Base-by-base conservation (phyloP, 2,113 vertebrate genomes). In the cat (Felis catus) region DNA sequence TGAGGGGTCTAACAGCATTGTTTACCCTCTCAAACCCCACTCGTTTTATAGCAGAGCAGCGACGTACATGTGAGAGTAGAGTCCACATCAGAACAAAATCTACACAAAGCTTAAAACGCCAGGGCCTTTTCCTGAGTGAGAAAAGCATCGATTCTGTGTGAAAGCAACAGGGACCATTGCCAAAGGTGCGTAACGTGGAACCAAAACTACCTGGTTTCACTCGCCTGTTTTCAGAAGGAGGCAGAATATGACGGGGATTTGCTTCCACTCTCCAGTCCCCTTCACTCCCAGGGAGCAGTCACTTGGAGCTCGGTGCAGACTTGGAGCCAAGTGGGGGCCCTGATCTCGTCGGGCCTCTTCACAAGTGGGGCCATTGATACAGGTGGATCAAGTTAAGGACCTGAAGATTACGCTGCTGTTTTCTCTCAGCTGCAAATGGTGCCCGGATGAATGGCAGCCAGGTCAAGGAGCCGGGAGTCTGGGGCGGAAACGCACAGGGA, bases 401-500 rank as follows among this genome's bases (percentile, higher is more conserved):
- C 79, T 76, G 48, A n/a, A 48, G 78, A 94, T 95, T 89, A 93
- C 78, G 65, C 36, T 14, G 29, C 25, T 61, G 1, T 61, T 78
- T 85, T 79, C 58, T 84, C 73, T 68, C 33, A 84, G 68, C 0
- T 0, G 63, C 2, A 5, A 82, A 12, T 3, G 21, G 16, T 84
- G 48, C 83, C 39, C 23, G 45, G 11, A 41, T 65, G n/a, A 91
- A 93, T 3, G 31, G 19, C 66, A 13, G 14, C 18, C 27, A 16
- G 48, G 78, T 70, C 76, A 82, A 55, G 13, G 55, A 81, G 11
- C 61, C 25, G 4, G 1, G 1, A 58, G 39, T 4, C 15, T 0
- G 0, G 16, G 0, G 0, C 9, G 36, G 27, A 31, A 25, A 76
- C 3, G 8, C 27, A 14, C 5, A 9, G 5, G 4, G 0, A 15